Base-by-base conservation (phyloP, 2,797 vertebrate genomes). In the Halcyon badia region DNA sequence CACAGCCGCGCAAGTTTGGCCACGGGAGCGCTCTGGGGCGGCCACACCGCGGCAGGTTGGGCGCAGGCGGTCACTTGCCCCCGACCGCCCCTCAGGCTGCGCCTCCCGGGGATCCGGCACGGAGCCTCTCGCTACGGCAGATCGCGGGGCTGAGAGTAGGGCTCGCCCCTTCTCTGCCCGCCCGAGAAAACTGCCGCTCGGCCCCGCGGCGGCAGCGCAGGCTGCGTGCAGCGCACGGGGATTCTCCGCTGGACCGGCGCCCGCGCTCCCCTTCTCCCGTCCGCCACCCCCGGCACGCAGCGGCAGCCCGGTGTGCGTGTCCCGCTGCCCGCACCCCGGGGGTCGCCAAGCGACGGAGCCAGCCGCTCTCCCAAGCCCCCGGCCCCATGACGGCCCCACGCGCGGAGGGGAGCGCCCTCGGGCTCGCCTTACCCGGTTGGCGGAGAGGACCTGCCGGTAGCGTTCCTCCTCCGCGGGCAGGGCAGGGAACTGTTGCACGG, bases 381-480 rank as follows among this genome's bases (percentile, higher is more conserved):
- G 19, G n/a, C 6, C 9, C 44, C 44, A n/a, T 5, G 24, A 37
- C 21, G 24, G 37, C 21, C 16, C 60, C 24, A 42, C 3, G 30
- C 16, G 7, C 28, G 54, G 33, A 49, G 31, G 10, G 11, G 15
- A 54, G 85, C 8, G 5, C 64, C 26, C 33, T 6, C 7, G 51
- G 68, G 17, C 6, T 69, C 30, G 8, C 37, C 98, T 98, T 98
- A 98, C 98, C 98, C 52, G 92, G 91, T 54, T 77, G 20, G 89
- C 39, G 68, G 85, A 84, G 77, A 90, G 58, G 69, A 97, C 97
- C 54, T 92, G 95, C 58, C 93, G 77, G 97, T 90, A 96, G 93
- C 89, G 97, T 94, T 98, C 97, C 61, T 96, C 97, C 72, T 97
- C 97, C 22, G 91, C 91, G 26, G 97, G 89, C 42, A 97, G 94